A percentile compares a stretch with the other conserved stretches of the same genome.
These are phyloP conservation scores for Aphelinus certus DNA, from an alignment of 1,140 invertebrate species.

Conservation along the genomic window DNA sequence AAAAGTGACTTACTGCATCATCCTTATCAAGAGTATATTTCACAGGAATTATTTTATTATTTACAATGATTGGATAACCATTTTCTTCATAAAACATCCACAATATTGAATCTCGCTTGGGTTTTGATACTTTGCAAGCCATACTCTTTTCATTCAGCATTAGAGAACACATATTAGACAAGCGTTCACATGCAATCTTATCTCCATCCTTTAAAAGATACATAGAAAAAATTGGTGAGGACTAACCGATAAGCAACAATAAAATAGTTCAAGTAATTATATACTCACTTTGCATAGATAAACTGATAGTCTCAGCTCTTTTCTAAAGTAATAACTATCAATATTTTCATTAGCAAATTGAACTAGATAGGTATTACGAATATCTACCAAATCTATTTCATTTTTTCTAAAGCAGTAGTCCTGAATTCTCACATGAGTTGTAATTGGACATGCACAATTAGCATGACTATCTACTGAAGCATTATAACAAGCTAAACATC, in stretches of 20 bases:
- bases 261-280: background rate
- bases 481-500: conserved; percentile 62
- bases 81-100: conserved; percentile 70
- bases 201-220: conserved; percentile 63
- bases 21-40: conserved; percentile 66
- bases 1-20: conserved; percentile 53
- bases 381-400: conserved; percentile 53
- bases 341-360: conserved; percentile 56
- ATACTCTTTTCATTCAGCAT: conserved; percentile 68
- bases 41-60: conserved; percentile 65
- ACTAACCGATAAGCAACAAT: conserved; percentile 22
- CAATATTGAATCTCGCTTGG: conserved; percentile 60
- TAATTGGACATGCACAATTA: conserved; percentile 50
- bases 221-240: conserved; percentile 16
- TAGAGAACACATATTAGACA: conserved; percentile 77
- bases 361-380: conserved; percentile 56
- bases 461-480: conserved; percentile 44
- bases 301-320: conserved; percentile 62
- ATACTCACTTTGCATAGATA: conserved; percentile 67
- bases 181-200: conserved; percentile 71
- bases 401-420: conserved; percentile 61
- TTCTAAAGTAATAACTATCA: conserved; percentile 66
- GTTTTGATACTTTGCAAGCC: conserved; percentile 66
- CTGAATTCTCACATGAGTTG: conserved; percentile 50
- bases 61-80: conserved; percentile 62